Conservation (phyloP, 2,113 vertebrate genomes). For the Turnix velox region DNA sequence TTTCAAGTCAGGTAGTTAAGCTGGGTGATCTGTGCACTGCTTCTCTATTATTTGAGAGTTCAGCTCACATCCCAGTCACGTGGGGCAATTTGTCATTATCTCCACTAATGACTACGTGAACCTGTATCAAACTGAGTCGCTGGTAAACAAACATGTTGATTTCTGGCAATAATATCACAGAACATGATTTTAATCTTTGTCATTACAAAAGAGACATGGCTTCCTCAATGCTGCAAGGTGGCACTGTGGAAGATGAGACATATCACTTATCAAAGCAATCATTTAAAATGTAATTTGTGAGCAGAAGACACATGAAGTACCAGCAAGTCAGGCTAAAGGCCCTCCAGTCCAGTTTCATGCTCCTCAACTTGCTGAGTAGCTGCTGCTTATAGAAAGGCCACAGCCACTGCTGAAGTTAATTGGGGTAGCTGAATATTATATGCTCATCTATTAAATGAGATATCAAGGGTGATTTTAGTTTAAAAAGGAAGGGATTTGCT, state of each 20-base stretch:
- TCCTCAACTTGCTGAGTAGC: neutral
- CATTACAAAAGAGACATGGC: neutral
- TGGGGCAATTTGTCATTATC: conserved; percentile 42
- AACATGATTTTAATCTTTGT: conserved; percentile 23
- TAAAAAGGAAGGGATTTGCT: conserved; percentile 2
- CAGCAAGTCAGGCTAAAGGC: neutral
- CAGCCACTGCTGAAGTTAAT: neutral
- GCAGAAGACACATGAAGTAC: neutral
- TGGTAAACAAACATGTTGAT: conserved; percentile 50
- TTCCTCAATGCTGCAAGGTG: neutral
- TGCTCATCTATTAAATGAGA: neutral
- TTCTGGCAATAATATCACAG: conserved; percentile 20
- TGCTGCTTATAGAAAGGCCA: neutral
- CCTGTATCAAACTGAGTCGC: conserved; percentile 11
- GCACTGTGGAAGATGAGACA: neutral
- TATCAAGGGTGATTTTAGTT: neutral
- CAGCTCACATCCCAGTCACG: conserved; percentile 24
- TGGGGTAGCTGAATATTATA: neutral
- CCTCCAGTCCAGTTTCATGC: neutral
- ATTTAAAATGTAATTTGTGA: neutral
- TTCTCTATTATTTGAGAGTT: conserved; percentile 12
- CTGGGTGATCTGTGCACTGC: neutral
- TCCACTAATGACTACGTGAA: conserved; percentile 49
- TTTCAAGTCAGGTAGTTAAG: conserved; percentile 26
- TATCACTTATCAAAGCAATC: neutral